phyloP scores from a whole-genome alignment of 2,113 vertebrate genomes.

The Datnioides undecimradiatus region DNA sequence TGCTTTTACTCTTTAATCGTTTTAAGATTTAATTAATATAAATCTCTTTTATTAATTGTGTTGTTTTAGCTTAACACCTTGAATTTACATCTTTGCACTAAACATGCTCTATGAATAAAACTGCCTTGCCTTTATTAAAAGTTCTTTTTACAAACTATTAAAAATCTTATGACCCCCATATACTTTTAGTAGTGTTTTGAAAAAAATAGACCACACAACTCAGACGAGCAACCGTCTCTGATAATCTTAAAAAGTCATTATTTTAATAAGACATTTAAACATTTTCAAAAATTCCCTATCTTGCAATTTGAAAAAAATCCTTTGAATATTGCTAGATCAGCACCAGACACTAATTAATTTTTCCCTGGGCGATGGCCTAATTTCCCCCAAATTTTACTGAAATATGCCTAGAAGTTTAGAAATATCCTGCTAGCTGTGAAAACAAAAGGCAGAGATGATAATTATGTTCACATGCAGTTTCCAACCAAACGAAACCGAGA shows the following conservation, averaged over 20 bases:
- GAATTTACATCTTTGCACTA: too few species aligned
- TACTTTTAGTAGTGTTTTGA: not conserved
- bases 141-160: not conserved
- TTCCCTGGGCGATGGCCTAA: conserved; percentile 26
- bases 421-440: not conserved
- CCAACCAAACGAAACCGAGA: not conserved
- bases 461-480: conserved; percentile 12
- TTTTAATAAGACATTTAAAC: not conserved
- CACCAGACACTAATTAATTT: conserved; percentile 24
- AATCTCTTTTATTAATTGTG: too few species aligned
- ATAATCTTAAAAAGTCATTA: not conserved
- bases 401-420: conserved; percentile 2
- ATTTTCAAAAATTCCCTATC: not conserved
- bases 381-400: conserved; percentile 17
- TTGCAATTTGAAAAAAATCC: conserved; percentile 13
- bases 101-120: too few species aligned
- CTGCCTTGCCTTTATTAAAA: not conserved
- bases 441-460: conserved; percentile 9
- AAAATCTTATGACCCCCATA: not conserved
- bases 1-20: too few species aligned
- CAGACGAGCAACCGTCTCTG: not conserved
- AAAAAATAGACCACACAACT: not conserved
- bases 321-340: conserved; percentile 45
- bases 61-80: too few species aligned
- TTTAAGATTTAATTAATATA: too few species aligned